Percentiles rank a stretch among this genome's conserved stretches.
Conservation (phyloP, 2,113 vertebrate genomes). For the Myxocyprinus asiaticus region DNA sequence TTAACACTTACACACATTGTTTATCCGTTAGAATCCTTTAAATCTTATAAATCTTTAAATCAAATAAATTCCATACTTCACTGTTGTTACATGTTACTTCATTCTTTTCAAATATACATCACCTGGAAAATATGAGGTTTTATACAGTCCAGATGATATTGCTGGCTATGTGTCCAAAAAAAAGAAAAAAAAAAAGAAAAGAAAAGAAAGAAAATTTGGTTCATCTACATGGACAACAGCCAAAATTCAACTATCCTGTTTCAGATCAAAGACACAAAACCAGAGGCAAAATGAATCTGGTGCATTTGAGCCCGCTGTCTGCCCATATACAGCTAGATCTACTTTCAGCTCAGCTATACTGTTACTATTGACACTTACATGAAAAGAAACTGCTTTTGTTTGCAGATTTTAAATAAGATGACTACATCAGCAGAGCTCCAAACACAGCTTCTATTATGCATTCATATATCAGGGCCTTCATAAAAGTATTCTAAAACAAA, state of each 20-base stretch:
- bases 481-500: not conserved
- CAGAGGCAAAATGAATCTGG: slow-evolving; percentile 38
- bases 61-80: too few relatives aligned
- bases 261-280: slow-evolving; percentile 48
- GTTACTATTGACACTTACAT: slow-evolving; percentile 57
- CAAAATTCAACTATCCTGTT: slow-evolving; percentile 9
- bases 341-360: slow-evolving; percentile 55
- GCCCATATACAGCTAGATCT: slow-evolving; percentile 54
- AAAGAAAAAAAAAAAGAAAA: not conserved
- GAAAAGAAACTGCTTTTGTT: too few relatives aligned
- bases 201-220: not conserved
- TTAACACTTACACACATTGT: too few relatives aligned
- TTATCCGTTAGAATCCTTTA: too few relatives aligned
- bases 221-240: not conserved
- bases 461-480: not conserved
- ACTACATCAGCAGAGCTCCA: slow-evolving; percentile 9
- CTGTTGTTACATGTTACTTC: not conserved
- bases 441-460: not conserved
- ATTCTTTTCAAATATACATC: not conserved
- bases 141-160: too few relatives aligned
- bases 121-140: slow-evolving; percentile 1
- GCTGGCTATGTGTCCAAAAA: not conserved
- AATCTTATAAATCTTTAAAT: too few relatives aligned
- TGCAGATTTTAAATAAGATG: slow-evolving; percentile 12
- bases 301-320: slow-evolving; percentile 35